phyloP scores from a whole-genome alignment of 2,113 vertebrate species.

The Heterotilapia buettikoferi region DNA sequence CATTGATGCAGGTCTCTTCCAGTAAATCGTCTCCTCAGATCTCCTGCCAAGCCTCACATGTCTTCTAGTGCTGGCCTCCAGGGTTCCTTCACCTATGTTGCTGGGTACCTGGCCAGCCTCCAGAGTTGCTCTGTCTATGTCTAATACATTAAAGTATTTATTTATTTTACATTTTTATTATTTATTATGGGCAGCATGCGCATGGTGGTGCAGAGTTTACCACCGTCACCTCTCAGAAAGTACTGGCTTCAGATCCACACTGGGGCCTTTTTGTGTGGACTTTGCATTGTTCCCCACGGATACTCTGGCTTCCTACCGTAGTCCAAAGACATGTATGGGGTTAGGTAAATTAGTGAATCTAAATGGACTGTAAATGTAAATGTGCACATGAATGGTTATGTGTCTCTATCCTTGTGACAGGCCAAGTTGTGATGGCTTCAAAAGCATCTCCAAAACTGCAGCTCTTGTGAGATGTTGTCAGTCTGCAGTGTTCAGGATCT shows the following conservation, averaged over 20 bases:
- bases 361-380: neutral
- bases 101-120: neutral
- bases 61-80: neutral
- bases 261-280: neutral
- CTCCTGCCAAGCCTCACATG: neutral
- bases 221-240: neutral
- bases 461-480: neutral
- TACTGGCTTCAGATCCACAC: neutral
- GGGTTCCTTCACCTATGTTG: neutral
- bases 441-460: neutral
- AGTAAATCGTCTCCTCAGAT: neutral
- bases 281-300: rapidly evolving
- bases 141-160: neutral
- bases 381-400: neutral
- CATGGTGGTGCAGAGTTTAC: neutral
- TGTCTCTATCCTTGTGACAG: neutral
- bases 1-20: neutral
- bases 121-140: neutral
- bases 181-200: neutral
- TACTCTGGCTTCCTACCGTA: neutral
- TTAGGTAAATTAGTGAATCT: neutral
- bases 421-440: neutral
- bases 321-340: neutral
- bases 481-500: neutral
- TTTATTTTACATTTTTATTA: neutral